phyloP scores from a whole-genome alignment of 2,113 vertebrate species.

The Saguinus imperator region DNA sequence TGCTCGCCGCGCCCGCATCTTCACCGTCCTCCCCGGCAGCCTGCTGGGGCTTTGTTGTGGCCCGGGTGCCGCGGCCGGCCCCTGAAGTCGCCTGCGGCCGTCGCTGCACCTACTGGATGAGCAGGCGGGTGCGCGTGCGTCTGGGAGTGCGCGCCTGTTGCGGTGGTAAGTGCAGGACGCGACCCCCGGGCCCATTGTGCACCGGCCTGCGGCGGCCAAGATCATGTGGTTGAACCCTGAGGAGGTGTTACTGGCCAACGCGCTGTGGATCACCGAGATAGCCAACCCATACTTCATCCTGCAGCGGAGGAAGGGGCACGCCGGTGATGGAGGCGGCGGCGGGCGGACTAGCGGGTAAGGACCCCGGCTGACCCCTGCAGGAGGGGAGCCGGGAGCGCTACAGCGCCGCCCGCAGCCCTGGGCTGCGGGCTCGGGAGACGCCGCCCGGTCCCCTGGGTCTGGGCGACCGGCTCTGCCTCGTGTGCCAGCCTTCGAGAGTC shows the following conservation, averaged over 20 bases:
- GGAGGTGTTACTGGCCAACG: conserved; percentile 96
- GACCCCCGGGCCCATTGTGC: conserved; percentile 51
- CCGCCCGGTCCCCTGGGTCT: background rate
- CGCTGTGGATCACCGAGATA: conserved; percentile 96
- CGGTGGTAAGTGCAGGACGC: background rate
- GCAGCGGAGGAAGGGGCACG: conserved; percentile 96
- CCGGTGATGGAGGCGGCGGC: conserved; percentile 92
- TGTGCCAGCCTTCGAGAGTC: background rate
- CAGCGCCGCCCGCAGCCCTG: background rate
- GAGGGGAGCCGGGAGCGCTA: no score
- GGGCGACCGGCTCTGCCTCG: background rate
- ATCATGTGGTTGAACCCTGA: conserved; percentile 98
- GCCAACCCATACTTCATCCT: conserved; percentile 98
- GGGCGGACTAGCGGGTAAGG: conserved; percentile 88
- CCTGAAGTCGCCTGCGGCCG: conserved; percentile 11
- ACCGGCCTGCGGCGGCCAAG: conserved; percentile 54
- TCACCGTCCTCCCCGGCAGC: conserved; percentile 2
- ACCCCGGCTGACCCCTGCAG: background rate
- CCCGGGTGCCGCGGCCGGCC: background rate
- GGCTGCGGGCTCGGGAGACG: background rate
- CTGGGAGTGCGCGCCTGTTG: background rate
- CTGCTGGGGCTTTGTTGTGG: conserved; percentile 9
- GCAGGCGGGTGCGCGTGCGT: background rate
- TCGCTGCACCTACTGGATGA: background rate
- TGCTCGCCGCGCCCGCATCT: background rate